Conservation (phyloP, 35 echinoderm and acorn worm species). For the Stichopus chloronotus region DNA sequence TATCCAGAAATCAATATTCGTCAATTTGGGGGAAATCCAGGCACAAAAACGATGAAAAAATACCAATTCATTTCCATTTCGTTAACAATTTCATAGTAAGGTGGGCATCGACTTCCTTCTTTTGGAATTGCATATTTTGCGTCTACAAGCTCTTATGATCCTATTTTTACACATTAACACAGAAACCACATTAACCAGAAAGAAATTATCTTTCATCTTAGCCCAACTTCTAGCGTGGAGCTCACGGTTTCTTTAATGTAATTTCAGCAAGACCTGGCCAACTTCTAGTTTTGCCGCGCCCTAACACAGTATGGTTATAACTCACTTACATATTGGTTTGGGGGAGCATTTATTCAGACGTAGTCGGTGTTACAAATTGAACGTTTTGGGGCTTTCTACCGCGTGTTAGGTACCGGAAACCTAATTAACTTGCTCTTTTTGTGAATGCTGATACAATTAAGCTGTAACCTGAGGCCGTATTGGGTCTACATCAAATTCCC, state of each 20-base stretch:
- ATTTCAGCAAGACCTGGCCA: not conserved
- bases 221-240: not conserved
- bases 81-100: not conserved
- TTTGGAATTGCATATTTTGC: constrained; percentile 7
- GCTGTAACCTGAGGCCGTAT: too few relatives aligned
- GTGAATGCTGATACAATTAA: too few relatives aligned
- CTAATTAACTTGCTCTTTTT: too few relatives aligned
- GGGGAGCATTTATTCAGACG: not conserved
- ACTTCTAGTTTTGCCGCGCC: not conserved
- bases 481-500: too few relatives aligned
- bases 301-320: constrained; percentile 22
- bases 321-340: not conserved
- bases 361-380: not conserved
- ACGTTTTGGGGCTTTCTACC: not conserved
- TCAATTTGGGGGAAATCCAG: not conserved
- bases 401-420: not conserved
- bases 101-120: not conserved
- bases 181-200: not conserved
- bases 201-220: constrained; percentile 7
- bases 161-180: not conserved
- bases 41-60: not conserved
- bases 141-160: not conserved
- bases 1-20: not conserved
- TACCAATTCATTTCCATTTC: not conserved
- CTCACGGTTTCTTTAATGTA: not conserved